These are phyloP conservation scores for Rachycentron canadum DNA, from an alignment of 2,797 vertebrate genomes.

Conservation along the genomic window DNA sequence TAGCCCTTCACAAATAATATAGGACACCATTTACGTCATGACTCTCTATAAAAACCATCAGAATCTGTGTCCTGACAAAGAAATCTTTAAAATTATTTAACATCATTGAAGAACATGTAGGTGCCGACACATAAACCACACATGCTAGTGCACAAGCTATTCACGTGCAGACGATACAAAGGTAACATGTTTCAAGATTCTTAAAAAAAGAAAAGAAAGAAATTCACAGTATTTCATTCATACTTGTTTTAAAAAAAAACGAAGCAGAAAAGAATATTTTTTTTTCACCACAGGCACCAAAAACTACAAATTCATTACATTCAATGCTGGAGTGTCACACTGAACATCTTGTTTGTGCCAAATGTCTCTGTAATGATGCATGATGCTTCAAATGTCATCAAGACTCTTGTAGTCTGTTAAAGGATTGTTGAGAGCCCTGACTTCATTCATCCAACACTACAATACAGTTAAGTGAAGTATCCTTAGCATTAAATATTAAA, in stretches of 20 bases:
- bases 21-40: conserved; percentile 48
- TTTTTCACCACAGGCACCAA: conserved; percentile 70
- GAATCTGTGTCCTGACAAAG: conserved; percentile 44
- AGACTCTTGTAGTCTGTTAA: neutral
- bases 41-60: conserved; percentile 22
- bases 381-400: neutral
- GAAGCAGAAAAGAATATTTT: conserved; percentile 13
- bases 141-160: conserved; percentile 54
- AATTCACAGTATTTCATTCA: conserved; percentile 38
- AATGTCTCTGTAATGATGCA: neutral
- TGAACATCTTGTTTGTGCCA: conserved; percentile 10
- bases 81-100: conserved; percentile 11
- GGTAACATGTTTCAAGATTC: conserved; percentile 15
- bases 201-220: no score
- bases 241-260: neutral
- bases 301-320: conserved; percentile 72
- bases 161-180: conserved; percentile 65
- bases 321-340: conserved; percentile 52
- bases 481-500: no score
- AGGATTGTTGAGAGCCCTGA: neutral
- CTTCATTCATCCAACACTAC: conserved; percentile 10
- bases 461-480: no score
- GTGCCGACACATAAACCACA: conserved; percentile 42
- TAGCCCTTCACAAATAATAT: conserved; percentile 79
- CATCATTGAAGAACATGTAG: conserved; percentile 39